These are phyloP conservation scores for Polydrusus pterygomalis DNA, from an alignment of 2,888 invertebrate genomes.

Conservation along the genomic window DNA sequence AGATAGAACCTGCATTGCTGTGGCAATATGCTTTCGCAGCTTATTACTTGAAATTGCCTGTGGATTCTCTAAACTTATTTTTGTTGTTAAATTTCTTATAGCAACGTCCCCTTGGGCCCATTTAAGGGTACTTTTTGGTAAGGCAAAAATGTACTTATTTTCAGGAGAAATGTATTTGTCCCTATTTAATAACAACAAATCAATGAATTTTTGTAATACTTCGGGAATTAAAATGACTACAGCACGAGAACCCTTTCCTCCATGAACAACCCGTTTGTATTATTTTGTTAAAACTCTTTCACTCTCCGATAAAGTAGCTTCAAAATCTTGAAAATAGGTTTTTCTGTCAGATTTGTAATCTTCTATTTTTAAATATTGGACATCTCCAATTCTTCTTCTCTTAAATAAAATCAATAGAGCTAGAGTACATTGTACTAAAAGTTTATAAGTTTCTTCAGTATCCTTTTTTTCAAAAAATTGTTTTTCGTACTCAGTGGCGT, in stretches of 20 bases:
- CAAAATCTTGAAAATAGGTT: conserved; percentile 45
- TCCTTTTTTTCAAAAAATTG: neutral
- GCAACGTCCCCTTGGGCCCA: conserved; percentile 62
- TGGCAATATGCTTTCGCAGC: conserved; percentile 61
- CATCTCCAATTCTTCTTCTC: conserved; percentile 56
- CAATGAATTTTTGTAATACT: neutral
- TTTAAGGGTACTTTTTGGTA: conserved; percentile 57
- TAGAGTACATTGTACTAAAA: conserved; percentile 14
- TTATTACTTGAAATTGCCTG: conserved; percentile 59
- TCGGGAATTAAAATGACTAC: conserved; percentile 58
- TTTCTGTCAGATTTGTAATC: conserved; percentile 52
- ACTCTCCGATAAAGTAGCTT: conserved; percentile 14
- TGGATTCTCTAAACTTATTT: conserved; percentile 58
- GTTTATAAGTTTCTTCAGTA: neutral
- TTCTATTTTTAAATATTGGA: conserved; percentile 54
- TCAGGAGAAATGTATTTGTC: conserved; percentile 57
- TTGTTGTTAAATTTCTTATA: conserved; percentile 56
- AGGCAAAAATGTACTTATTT: conserved; percentile 62
- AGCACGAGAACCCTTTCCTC: conserved; percentile 59
- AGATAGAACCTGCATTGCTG: conserved; percentile 60
- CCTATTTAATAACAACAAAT: neutral
- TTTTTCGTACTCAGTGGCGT: neutral
- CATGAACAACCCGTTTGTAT: conserved; percentile 60
- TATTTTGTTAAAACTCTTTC: conserved; percentile 56
- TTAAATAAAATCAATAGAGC: conserved; percentile 58